Percentiles rank a stretch among this genome's conserved stretches.
phyloP scores from a whole-genome alignment of 2,888 invertebrate species.

The Operophtera brumata region DNA sequence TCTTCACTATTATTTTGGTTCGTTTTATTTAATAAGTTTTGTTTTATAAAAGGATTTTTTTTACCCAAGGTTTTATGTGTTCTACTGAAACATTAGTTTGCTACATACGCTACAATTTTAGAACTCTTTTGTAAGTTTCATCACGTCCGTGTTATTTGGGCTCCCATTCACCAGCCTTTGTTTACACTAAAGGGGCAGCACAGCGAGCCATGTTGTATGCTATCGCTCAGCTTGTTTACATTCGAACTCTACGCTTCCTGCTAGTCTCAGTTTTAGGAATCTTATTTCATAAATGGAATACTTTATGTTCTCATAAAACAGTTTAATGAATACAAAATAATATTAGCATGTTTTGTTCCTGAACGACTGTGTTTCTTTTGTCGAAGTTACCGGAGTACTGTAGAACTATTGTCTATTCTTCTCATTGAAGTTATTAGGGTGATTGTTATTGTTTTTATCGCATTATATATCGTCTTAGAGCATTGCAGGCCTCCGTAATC shows the following conservation, averaged over 20 bases:
- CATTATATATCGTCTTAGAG: too few species aligned
- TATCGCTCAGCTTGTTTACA: slow-evolving; percentile 44
- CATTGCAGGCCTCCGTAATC: too few species aligned
- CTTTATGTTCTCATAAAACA: slow-evolving; percentile 6
- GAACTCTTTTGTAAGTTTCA: not conserved
- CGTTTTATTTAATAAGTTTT: too few species aligned
- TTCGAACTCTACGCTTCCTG: slow-evolving; percentile 39
- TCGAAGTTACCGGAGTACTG: not conserved
- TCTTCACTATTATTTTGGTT: too few species aligned
- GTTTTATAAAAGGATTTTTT: too few species aligned
- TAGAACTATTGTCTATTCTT: slow-evolving; percentile 1
- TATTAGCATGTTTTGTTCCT: slow-evolving; percentile 16
- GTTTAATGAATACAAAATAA: not conserved
- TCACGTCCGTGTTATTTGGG: slow-evolving; percentile 38
- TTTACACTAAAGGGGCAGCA: slow-evolving; percentile 44
- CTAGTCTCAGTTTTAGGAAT: slow-evolving; percentile 23
- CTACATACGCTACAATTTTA: not conserved
- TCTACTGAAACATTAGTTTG: not conserved
- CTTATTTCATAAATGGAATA: slow-evolving; percentile 30
- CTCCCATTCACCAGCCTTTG: slow-evolving; percentile 36
- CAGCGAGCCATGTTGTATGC: slow-evolving; percentile 39
- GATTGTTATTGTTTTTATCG: slow-evolving; percentile 12
- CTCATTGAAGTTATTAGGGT: slow-evolving; percentile 9
- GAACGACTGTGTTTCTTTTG: slow-evolving; percentile 5
- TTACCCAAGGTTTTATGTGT: too few species aligned